These are phyloP conservation scores for Austrolebias charrua DNA, from an alignment of 2,797 vertebrate species.

Conservation along the genomic window DNA sequence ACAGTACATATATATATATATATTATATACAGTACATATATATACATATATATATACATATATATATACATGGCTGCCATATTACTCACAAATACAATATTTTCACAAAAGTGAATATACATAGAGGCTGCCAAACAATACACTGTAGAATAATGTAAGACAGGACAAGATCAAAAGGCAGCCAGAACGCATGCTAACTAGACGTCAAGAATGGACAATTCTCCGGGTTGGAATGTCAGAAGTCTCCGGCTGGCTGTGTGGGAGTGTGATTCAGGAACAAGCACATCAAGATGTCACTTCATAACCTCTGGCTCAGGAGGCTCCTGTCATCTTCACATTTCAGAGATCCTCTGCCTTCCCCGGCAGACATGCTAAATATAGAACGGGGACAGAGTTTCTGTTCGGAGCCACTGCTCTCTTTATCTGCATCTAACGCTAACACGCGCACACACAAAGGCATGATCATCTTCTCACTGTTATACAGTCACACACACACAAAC, in stretches of 20 bases:
- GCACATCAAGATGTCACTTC: slow-evolving; percentile 79
- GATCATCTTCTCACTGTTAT: slow-evolving; percentile 32
- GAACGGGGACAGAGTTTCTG: slow-evolving; percentile 73
- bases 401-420: slow-evolving; percentile 68
- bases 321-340: slow-evolving; percentile 81
- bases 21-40: no score
- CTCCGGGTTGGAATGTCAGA: slow-evolving; percentile 63
- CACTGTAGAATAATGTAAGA: slow-evolving; percentile 18
- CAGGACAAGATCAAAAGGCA: slow-evolving; percentile 49
- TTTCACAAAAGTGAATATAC: slow-evolving; percentile 24
- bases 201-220: slow-evolving; percentile 59
- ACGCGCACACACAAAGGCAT: slow-evolving; percentile 15
- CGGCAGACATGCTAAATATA: slow-evolving; percentile 80
- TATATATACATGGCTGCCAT: slow-evolving; percentile 35
- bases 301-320: slow-evolving; percentile 78
- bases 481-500: slow-evolving; percentile 7
- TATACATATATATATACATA: no score
- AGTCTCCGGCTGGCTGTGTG: slow-evolving; percentile 59
- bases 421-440: slow-evolving; percentile 68
- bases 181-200: slow-evolving; percentile 59
- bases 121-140: slow-evolving; percentile 12
- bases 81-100: slow-evolving; percentile 38
- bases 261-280: slow-evolving; percentile 72
- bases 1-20: no score
- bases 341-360: slow-evolving; percentile 76